Percentiles rank a stretch among this genome's conserved stretches.
These are phyloP conservation scores for Manacus vitellinus DNA, from an alignment of 2,113 vertebrate genomes.

Conservation along the genomic window DNA sequence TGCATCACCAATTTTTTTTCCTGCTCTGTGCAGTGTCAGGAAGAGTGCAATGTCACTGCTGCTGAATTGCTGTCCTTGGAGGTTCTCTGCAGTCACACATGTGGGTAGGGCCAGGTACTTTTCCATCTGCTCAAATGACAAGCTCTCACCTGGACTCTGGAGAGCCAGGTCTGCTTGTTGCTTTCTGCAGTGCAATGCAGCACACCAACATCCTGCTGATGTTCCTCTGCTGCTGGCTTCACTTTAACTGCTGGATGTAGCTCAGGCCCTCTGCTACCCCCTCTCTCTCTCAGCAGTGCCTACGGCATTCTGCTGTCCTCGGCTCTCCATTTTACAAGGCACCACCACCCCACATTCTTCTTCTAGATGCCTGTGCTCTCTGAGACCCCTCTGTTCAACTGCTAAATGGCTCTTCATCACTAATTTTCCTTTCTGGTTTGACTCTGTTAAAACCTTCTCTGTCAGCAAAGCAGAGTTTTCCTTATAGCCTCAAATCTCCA, in stretches of 20 bases:
- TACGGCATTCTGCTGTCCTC: background rate
- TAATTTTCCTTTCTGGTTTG: background rate
- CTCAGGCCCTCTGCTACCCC: background rate
- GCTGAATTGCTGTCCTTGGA: background rate
- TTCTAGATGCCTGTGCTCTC: background rate
- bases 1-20: background rate
- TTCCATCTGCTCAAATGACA: background rate
- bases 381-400: background rate
- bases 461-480: background rate
- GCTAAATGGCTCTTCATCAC: background rate
- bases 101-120: too few species aligned
- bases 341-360: background rate
- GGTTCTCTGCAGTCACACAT: background rate
- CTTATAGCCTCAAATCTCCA: background rate
- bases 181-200: background rate
- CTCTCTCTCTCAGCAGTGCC: background rate
- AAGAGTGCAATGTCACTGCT: background rate
- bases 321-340: background rate
- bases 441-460: background rate
- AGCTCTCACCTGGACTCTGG: background rate
- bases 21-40: background rate
- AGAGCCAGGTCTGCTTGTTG: background rate
- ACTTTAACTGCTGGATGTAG: background rate
- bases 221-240: background rate
- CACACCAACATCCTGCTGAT: rapidly evolving